A percentile compares a stretch with the other conserved stretches of the same genome.
phyloP scores from a whole-genome alignment of 2,113 vertebrate species.

The Andinoacara biseriatus region DNA sequence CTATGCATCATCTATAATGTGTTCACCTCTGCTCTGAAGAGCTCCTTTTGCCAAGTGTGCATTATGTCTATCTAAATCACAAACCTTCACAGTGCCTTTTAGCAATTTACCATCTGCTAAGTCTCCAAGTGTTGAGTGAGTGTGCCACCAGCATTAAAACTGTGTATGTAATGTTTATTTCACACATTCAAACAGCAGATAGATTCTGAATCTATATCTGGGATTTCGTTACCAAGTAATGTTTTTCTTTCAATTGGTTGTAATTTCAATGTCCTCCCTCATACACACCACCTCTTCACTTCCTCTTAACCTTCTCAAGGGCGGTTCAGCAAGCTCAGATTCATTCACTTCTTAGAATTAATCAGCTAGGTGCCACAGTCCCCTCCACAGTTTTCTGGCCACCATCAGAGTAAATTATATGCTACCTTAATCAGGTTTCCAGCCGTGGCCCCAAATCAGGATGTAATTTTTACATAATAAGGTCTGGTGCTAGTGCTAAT shows the following conservation, averaged over 20 bases:
- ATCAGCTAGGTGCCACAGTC: background rate
- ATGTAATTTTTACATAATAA: slow-evolving; percentile 18
- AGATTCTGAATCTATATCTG: slow-evolving; percentile 9
- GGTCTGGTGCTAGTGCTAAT: too few relatives aligned
- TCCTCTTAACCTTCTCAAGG: slow-evolving; percentile 18
- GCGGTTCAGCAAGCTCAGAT: slow-evolving; percentile 15
- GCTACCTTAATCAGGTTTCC: background rate
- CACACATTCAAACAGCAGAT: slow-evolving; percentile 46
- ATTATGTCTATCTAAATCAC: slow-evolving; percentile 52
- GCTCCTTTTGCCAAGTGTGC: slow-evolving; percentile 58
- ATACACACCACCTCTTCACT: background rate
- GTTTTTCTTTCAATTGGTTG: background rate
- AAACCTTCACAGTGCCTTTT: slow-evolving; percentile 43
- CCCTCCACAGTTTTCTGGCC: slow-evolving; percentile 1
- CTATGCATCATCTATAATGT: slow-evolving; percentile 52
- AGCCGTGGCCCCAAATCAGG: slow-evolving; percentile 18
- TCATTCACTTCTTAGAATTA: slow-evolving; percentile 24
- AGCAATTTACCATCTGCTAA: slow-evolving; percentile 58
- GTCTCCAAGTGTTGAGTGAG: slow-evolving; percentile 57
- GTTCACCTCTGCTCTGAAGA: slow-evolving; percentile 54
- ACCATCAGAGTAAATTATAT: slow-evolving; percentile 19
- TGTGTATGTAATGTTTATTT: slow-evolving; percentile 48
- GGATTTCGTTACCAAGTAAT: background rate
- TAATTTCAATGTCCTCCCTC: background rate
- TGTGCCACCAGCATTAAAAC: slow-evolving; percentile 45